These are phyloP conservation scores for Enteromius afrohamiltoni DNA, from an alignment of 2,797 vertebrate genomes.

Conservation along the genomic window DNA sequence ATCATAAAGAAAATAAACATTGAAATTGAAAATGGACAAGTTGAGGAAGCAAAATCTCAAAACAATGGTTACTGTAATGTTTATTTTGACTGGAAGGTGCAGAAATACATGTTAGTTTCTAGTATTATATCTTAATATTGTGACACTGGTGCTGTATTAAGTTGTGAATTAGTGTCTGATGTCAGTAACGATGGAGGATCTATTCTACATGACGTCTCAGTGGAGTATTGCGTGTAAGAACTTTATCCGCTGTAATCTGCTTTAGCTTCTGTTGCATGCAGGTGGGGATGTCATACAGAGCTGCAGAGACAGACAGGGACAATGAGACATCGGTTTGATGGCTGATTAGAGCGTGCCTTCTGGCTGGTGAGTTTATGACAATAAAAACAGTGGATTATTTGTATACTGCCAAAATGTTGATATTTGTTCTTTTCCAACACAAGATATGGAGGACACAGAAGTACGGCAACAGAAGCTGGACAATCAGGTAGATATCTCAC, in stretches of 20 bases:
- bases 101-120: background rate
- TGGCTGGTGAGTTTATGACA: background rate
- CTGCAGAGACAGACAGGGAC: slow-evolving; percentile 14
- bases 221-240: slow-evolving; percentile 70
- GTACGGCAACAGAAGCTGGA: slow-evolving; percentile 81
- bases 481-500: slow-evolving; percentile 74
- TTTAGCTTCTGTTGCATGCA: slow-evolving; percentile 79
- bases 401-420: background rate
- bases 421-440: slow-evolving; percentile 2
- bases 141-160: background rate
- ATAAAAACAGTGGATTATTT: background rate
- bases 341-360: slow-evolving; percentile 35
- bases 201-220: slow-evolving; percentile 30
- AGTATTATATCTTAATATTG: background rate
- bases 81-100: background rate
- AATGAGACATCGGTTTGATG: slow-evolving; percentile 47
- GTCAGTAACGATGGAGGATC: slow-evolving; percentile 39
- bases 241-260: slow-evolving; percentile 83
- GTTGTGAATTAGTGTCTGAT: slow-evolving; percentile 30
- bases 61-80: background rate
- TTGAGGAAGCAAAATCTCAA: background rate
- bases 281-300: slow-evolving; percentile 70
- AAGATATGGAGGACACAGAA: slow-evolving; percentile 76
- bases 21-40: background rate
- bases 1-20: background rate